Conservation (phyloP, 1,140 invertebrate genomes). For the Lepidurus apus region DNA sequence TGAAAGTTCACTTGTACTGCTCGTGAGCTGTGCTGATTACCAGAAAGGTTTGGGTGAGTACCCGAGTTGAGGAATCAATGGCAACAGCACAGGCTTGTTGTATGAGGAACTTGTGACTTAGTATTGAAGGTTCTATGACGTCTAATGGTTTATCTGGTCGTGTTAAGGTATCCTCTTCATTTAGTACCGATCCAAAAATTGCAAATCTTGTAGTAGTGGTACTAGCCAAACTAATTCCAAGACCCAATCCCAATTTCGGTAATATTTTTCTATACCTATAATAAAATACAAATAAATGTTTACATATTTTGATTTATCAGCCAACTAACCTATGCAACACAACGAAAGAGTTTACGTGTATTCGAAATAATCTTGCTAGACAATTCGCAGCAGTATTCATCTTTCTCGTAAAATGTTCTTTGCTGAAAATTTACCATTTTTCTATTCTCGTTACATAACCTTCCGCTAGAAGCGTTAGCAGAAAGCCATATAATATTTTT, state of each 20-base stretch:
- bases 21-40: neutral
- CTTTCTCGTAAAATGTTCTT: no score
- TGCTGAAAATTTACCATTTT: no score
- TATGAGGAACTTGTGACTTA: slow-evolving; percentile 16
- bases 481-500: no score
- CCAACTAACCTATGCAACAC: no score
- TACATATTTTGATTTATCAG: no score
- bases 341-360: no score
- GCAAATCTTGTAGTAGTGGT: neutral
- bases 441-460: no score
- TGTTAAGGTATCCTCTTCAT: neutral
- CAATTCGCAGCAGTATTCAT: no score
- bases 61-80: slow-evolving; percentile 23
- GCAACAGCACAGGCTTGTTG: slow-evolving; percentile 23
- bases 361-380: no score
- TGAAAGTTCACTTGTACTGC: neutral
- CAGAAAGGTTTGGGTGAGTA: slow-evolving; percentile 10
- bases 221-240: neutral
- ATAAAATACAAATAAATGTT: neutral
- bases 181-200: neutral
- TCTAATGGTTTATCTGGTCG: neutral
- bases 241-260: neutral
- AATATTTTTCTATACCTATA: neutral
- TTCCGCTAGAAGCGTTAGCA: no score
- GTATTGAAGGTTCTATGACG: neutral